Base-by-base conservation (phyloP, 1,140 invertebrate species). In the Pantala flavescens region DNA sequence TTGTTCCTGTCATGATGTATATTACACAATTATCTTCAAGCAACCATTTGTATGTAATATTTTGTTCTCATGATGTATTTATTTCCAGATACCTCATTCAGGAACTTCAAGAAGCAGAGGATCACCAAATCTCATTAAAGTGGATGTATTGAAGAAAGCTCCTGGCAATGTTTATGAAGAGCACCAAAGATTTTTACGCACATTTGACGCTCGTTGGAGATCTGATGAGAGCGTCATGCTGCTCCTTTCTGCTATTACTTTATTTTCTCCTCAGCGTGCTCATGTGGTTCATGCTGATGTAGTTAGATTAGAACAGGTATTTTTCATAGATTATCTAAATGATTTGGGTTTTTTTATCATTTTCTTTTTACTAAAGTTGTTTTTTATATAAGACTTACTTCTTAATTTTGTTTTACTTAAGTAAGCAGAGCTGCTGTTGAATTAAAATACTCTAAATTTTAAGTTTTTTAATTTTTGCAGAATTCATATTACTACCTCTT, bases 401-500 rank as follows among this genome's bases (percentile, higher is more conserved):
- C 28, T 36, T n/a, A 36, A 36, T 36, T 2, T 2, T 36, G 28
- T 36, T 5, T 36, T 36, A 5, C 28, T 36, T 9, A 36, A 9
- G 28, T 9, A 36, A 5, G 9, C 28, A 36, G 28, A 5, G 28
- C 9, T n/a, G n/a, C n/a, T n/a, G n/a, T n/a, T n/a, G n/a, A n/a
- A n/a, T n/a, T n/a, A n/a, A n/a, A n/a, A n/a, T n/a, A n/a, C n/a
- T n/a, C n/a, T n/a, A n/a, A n/a, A n/a, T n/a, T n/a, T n/a, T n/a
- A n/a, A n/a, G n/a, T n/a, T 36, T 74, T 43, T 21, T 42, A 42
- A 72, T 82, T 78, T 71, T 86, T 86, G 63, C 82, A 93, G 90
- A 94, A 95, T 83, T 93, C 93, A 12, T 97, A 96, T 82, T 94
- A 94, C 81, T 93, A 93, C 83, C 88, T 97, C 76, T 85, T 97